These are phyloP conservation scores for Acheta domesticus DNA, from an alignment of 2,888 invertebrate species.

Conservation along the genomic window DNA sequence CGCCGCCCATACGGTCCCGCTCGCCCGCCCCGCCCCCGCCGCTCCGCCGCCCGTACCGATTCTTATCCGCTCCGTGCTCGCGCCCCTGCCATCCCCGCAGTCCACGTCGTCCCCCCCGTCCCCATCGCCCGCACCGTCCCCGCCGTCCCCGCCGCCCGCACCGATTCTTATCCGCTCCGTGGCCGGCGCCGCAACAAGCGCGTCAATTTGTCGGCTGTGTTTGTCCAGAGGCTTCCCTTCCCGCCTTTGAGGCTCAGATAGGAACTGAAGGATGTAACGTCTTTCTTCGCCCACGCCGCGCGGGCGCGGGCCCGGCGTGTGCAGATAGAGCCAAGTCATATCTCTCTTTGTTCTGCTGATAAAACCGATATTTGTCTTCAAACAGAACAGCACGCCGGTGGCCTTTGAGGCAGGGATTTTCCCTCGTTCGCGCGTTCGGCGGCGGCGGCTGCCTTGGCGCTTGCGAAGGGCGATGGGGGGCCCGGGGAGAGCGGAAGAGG, in stretches of 20 bases:
- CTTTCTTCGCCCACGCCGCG: background rate
- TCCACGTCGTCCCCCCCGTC: background rate
- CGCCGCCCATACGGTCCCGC: background rate
- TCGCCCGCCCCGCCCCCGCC: background rate
- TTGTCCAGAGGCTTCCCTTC: background rate
- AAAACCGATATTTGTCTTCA: slow-evolving; percentile 18
- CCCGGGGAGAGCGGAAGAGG: background rate
- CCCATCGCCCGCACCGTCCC: background rate
- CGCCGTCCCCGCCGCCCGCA: background rate
- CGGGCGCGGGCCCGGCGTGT: too few relatives aligned
- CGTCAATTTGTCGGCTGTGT: slow-evolving; percentile 9
- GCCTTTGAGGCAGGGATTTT: background rate
- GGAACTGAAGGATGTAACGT: slow-evolving; percentile 8
- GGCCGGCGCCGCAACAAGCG: slow-evolving; percentile 9
- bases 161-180: slow-evolving; percentile 9
- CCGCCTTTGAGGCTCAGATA: background rate
- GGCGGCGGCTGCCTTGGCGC: background rate
- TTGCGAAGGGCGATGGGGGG: background rate
- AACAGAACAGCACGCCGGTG: background rate
- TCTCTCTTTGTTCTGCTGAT: slow-evolving; percentile 18
- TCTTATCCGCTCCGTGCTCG: too few relatives aligned
- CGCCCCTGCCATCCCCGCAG: too few relatives aligned
- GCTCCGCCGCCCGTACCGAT: too few relatives aligned
- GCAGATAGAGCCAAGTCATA: background rate
- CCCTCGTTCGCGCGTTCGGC: background rate